Evolutionary conservation across 2,888 invertebrate species (phyloP).

Genomic region (Drosophila formosana): DNA sequence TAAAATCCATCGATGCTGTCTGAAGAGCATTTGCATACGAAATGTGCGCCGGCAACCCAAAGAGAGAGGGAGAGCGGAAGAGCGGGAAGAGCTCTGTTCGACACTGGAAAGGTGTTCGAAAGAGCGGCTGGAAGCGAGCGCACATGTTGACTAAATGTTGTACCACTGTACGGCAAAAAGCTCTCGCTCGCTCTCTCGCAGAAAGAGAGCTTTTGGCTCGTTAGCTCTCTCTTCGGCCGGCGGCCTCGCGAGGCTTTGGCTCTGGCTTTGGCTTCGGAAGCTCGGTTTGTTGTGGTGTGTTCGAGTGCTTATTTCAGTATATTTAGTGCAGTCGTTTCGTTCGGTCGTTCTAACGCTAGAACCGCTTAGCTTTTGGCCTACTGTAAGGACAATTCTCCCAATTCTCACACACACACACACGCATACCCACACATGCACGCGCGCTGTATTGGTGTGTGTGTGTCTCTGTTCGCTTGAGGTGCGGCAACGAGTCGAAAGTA

Average conservation of each 20-base stretch:
- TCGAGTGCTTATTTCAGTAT: slow-evolving; percentile 75
- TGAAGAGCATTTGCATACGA: slow-evolving; percentile 55
- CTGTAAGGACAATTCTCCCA: slow-evolving; percentile 48
- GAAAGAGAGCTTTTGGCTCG: slow-evolving; percentile 45
- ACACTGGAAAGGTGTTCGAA: slow-evolving; percentile 31
- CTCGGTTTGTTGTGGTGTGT: slow-evolving; percentile 44
- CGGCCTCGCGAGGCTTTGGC: slow-evolving; percentile 36
- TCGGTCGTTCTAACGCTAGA: slow-evolving; percentile 76
- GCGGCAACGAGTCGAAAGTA: slow-evolving; percentile 65
- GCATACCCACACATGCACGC: slow-evolving; percentile 18
- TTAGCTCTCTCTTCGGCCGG: slow-evolving; percentile 35
- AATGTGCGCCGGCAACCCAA: slow-evolving; percentile 39
- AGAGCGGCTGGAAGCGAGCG: slow-evolving; percentile 61
- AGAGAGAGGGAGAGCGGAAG: slow-evolving; percentile 29
- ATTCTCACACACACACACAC: slow-evolving; percentile 26
- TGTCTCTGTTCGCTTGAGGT: slow-evolving; percentile 54
- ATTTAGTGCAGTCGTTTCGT: slow-evolving; percentile 83
- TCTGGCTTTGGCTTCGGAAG: slow-evolving; percentile 38
- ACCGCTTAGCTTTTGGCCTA: slow-evolving; percentile 55
- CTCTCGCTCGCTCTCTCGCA: slow-evolving; percentile 35
- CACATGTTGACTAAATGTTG: slow-evolving; percentile 29
- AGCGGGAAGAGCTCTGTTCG: background rate
- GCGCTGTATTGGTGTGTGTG: slow-evolving; percentile 7
- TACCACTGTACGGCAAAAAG: slow-evolving; percentile 63
- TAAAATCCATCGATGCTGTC: slow-evolving; percentile 29